Base-by-base conservation (phyloP, 2,113 vertebrate species). In the Apeltes quadracus region DNA sequence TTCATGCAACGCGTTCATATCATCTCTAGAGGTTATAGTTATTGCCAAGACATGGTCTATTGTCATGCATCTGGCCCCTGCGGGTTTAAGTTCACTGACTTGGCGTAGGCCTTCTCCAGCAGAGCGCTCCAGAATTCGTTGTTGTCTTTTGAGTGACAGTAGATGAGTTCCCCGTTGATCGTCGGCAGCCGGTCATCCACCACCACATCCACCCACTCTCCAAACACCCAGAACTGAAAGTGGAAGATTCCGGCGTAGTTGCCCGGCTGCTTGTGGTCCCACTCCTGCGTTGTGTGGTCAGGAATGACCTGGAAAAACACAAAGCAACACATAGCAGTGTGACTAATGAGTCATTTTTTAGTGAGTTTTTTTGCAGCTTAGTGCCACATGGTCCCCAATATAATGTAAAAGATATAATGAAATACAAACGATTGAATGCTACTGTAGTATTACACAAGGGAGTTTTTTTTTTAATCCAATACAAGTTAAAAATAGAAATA, bases 111-210 rank as follows among this genome's bases (percentile, higher is more conserved):
- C 70, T 98, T 98, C 89, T 98, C 97, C 87, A 98, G 44, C 23
- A 98, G 80, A 7, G 96, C 96, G 0, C 95, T 96, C 97, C 97
- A 98, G 92, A 96, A 97, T 69, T 98, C 97, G 23, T 97, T 96
- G 44, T 90, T 89, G 29, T 88, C 75, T 5, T 95, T 96, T 2
- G 97, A 98, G 71, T 88, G 95, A 79, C 96, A 98, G 92, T 95
- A 98, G 81, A 98, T 94, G 72, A 98, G 89, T 12, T 94, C 79
- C 61, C 94, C 94, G 0, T 94, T 84, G 61, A 96, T 77, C 0
- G 96, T 96, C 5, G 97, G 97, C 84, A 99, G 91, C 15, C 94
- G 94, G 81, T 99, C 97, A 48, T 99, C 97, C 32, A 99, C 88
- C 62, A 99, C 96, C 78, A 99, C 96, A 9, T 99, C 97, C 0